Evolutionary conservation across 1,140 invertebrate species (phyloP), one percentile per base, ranked within the genome.

Genomic region (Diabrotica undecimpunctata): DNA sequence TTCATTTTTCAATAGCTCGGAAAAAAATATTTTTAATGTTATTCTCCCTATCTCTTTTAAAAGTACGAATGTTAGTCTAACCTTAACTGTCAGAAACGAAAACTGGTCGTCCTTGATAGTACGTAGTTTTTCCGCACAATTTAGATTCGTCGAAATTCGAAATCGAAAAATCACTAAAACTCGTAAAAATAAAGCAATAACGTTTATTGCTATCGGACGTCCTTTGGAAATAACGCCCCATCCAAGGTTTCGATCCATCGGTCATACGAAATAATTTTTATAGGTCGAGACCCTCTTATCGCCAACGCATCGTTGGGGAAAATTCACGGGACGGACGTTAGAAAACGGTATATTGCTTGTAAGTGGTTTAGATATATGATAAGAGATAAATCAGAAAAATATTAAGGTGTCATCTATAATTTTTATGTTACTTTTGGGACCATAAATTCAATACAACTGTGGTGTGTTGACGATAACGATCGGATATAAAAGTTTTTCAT

Each of bases 121-220:
- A 25, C 54, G 55, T 37, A 41, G 36, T 37, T 38, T 57, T 57
- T 57, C 55, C 55, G 37, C 25, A n/a, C 55, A 57, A 57, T 57
- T 57, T 57, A 55, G 14, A 57, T 57, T 10, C 55, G 11, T n/a
- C 12, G 12, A n/a, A 57, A 57, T 57, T 36, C n/a, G 12, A 57
- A 38, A 57, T 25, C 55, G 25, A 57, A 57, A 57, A 57, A 57
- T 57, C 55, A 57, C 55, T 57, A n/a, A 12, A 7, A n/a, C 11
- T n/a, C n/a, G 38, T 57, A 57, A 57, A 57, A 57, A 57, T 57
- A 57, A 57, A 57, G 55, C 55, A 57, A 57, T 57, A 57, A 41
- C 55, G 55, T 57, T 57, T 41, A 57, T 57, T 57, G 55, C 38
- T 57, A 57, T 57, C 55, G 55, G 55, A 57, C 55, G 38, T 57